These are phyloP conservation scores for Margarornis squamiger DNA, from an alignment of 2,797 vertebrate genomes.

Conservation along the genomic window DNA sequence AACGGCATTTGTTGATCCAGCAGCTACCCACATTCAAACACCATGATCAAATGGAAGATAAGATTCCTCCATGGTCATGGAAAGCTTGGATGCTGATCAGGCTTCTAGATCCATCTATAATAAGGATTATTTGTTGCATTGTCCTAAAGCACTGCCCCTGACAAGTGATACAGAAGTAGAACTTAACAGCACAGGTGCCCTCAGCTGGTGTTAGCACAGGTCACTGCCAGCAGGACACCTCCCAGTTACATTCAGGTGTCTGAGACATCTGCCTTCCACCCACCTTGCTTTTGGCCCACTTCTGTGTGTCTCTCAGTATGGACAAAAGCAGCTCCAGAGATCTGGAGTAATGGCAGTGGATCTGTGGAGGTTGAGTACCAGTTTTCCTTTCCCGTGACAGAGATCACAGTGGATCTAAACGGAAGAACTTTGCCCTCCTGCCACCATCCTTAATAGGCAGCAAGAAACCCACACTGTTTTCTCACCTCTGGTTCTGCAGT, in stretches of 20 bases:
- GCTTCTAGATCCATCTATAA: neutral
- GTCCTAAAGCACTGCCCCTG: neutral
- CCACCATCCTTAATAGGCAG: neutral
- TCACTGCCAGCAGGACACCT: neutral
- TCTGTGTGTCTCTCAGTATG: neutral
- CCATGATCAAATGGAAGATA: neutral
- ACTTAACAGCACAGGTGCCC: neutral
- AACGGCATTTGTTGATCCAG: neutral
- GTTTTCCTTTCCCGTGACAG: neutral
- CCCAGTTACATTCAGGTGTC: neutral
- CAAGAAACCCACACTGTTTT: neutral
- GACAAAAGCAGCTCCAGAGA: neutral
- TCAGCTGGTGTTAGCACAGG: neutral
- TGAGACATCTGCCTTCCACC: neutral
- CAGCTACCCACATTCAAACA: neutral
- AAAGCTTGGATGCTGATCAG: neutral
- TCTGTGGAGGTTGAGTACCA: neutral
- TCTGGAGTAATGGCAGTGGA: accelerated
- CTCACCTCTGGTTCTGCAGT: neutral
- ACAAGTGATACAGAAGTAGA: neutral
- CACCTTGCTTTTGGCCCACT: neutral
- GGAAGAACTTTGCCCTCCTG: neutral
- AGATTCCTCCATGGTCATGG: neutral
- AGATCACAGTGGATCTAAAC: neutral
- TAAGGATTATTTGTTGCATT: neutral